These are phyloP conservation scores for Ciconia nigra DNA, from an alignment of 2,797 vertebrate genomes.

Conservation along the genomic window DNA sequence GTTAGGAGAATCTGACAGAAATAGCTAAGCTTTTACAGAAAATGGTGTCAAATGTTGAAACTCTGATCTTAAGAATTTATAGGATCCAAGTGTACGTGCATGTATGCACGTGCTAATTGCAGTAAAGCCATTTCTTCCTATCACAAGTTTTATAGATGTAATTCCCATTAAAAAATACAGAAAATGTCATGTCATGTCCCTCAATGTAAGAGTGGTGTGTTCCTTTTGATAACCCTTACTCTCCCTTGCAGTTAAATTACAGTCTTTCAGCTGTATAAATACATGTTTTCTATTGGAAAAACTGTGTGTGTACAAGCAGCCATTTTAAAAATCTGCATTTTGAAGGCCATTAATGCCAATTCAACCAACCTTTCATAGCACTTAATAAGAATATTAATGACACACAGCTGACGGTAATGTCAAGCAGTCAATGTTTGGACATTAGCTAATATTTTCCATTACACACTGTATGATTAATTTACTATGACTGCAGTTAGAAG, in stretches of 20 bases:
- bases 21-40: not conserved
- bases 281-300: not conserved
- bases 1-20: not conserved
- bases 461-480: not conserved
- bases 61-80: not conserved
- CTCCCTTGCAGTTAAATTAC: not conserved
- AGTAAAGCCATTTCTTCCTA: not conserved
- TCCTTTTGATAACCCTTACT: not conserved
- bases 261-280: not conserved
- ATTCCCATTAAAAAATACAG: not conserved
- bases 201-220: not conserved
- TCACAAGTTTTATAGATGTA: not conserved
- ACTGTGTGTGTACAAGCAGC: not conserved
- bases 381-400: conserved; percentile 17
- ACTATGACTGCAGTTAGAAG: conserved; percentile 26
- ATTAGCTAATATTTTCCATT: conserved; percentile 11
- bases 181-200: not conserved
- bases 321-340: not conserved
- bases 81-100: not conserved
- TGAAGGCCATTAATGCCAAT: not conserved
- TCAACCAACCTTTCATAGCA: not conserved
- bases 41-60: not conserved
- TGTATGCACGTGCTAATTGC: not conserved
- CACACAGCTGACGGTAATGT: not conserved
- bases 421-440: not conserved